Percentiles rank a stretch among this genome's conserved stretches.
Conservation (phyloP, 2,113 vertebrate genomes). For the Eublepharis macularius region DNA sequence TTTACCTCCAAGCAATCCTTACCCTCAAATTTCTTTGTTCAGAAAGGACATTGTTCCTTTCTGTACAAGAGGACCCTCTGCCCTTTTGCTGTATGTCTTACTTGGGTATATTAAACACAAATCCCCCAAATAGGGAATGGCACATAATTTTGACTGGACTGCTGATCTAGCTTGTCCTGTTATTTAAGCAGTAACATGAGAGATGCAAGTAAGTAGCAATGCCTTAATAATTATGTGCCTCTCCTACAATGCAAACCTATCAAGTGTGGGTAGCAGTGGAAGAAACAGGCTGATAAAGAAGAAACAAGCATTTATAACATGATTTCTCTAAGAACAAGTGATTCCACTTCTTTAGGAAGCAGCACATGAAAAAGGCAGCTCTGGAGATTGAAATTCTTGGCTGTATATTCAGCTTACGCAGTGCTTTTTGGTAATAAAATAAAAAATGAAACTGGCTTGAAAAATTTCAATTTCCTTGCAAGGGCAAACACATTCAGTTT, state of each 20-base stretch:
- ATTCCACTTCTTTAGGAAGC: not conserved
- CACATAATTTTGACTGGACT: not conserved
- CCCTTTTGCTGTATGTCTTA: not conserved
- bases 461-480: constrained; percentile 67
- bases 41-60: not conserved
- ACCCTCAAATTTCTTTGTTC: not conserved
- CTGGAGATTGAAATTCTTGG: constrained; percentile 61
- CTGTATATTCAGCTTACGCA: constrained; percentile 48
- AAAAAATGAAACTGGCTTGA: constrained; percentile 64
- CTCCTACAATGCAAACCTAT: not conserved
- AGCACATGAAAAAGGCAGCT: constrained; percentile 52
- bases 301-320: not conserved
- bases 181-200: not conserved
- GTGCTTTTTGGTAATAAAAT: constrained; percentile 67
- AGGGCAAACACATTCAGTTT: constrained; percentile 60
- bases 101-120: not conserved
- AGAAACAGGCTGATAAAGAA: not conserved
- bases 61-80: not conserved
- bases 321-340: not conserved
- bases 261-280: not conserved
- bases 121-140: not conserved
- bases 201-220: not conserved
- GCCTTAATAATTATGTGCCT: not conserved
- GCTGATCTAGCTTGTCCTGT: not conserved
- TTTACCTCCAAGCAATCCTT: not conserved